phyloP scores from a whole-genome alignment of 2,797 vertebrate species.

The Fistularia tabacaria region DNA sequence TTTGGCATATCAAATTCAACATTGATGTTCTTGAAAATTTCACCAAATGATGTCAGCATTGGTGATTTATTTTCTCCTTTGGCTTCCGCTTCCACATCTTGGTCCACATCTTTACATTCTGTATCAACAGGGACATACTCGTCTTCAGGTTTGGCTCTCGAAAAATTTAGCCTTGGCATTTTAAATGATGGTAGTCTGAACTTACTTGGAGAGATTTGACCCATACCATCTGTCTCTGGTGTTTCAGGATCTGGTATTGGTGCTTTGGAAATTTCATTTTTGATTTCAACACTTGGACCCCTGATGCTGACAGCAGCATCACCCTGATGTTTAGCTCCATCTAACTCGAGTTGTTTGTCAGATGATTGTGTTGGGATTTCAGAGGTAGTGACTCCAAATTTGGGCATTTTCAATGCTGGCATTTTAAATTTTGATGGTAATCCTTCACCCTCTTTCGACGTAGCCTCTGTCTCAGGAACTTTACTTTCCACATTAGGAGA shows the following conservation, averaged over 20 bases:
- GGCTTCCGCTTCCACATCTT: constrained; percentile 36
- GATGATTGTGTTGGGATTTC: constrained; percentile 1
- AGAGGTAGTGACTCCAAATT: constrained; percentile 25
- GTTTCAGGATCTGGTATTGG: neutral
- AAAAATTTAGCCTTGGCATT: constrained; percentile 65
- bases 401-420: constrained; percentile 32
- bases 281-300: constrained; percentile 16
- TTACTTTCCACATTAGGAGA: constrained; percentile 25
- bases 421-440: constrained; percentile 60
- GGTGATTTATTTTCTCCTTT: constrained; percentile 70
- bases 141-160: constrained; percentile 56
- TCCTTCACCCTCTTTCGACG: constrained; percentile 19
- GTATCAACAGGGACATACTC: constrained; percentile 31
- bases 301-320: constrained; percentile 6
- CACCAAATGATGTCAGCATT: constrained; percentile 71
- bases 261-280: neutral
- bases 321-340: constrained; percentile 21
- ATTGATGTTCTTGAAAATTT: constrained; percentile 63
- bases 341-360: constrained; percentile 15
- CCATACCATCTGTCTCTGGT: constrained; percentile 13
- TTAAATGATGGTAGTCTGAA: constrained; percentile 70
- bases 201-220: constrained; percentile 64
- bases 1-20: constrained; percentile 70
- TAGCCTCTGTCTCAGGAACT: constrained; percentile 18
- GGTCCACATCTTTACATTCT: constrained; percentile 26